These are phyloP conservation scores for Drosophila trapezifrons DNA, from an alignment of 1,140 invertebrate genomes.

Conservation along the genomic window DNA sequence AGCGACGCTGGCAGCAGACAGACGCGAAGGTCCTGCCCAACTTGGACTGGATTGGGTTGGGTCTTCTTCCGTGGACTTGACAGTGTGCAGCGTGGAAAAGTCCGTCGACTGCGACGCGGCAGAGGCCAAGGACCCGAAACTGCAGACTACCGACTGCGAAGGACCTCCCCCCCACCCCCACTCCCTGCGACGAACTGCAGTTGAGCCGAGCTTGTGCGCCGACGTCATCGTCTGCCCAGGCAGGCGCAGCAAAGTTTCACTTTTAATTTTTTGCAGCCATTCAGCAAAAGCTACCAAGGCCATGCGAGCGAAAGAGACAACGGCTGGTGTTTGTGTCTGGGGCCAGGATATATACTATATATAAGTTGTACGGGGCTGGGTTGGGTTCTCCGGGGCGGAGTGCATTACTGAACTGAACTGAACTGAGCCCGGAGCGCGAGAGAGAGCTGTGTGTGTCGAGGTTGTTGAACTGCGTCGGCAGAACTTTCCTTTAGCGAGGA, in stretches of 20 bases:
- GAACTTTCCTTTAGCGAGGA: conserved; percentile 58
- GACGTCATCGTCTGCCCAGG: conserved; percentile 60
- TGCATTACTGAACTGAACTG: conserved; percentile 46
- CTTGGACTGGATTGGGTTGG: conserved; percentile 38
- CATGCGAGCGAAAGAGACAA: conserved; percentile 66
- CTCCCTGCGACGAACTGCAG: conserved; percentile 38
- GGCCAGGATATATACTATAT: conserved; percentile 32
- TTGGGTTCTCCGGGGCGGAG: conserved; percentile 20
- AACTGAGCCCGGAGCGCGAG: conserved; percentile 7
- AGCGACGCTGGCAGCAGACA: conserved; percentile 35
- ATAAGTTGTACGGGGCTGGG: not conserved
- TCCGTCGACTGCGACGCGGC: conserved; percentile 56
- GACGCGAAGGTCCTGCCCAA: conserved; percentile 70
- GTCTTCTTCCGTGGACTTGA: conserved; percentile 75
- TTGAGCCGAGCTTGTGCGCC: conserved; percentile 64
- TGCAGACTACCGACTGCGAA: conserved; percentile 12
- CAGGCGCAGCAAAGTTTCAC: conserved; percentile 77
- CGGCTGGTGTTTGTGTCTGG: conserved; percentile 74
- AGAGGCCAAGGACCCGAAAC: conserved; percentile 74
- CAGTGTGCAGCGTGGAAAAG: conserved; percentile 64
- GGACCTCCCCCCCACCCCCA: not conserved
- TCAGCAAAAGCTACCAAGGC: conserved; percentile 56
- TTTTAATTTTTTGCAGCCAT: conserved; percentile 83
- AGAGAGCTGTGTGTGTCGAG: conserved; percentile 26
- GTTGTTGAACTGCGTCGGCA: conserved; percentile 58